These are phyloP conservation scores for Melipona beecheii DNA, from an alignment of 2,888 invertebrate species.

Conservation along the genomic window DNA sequence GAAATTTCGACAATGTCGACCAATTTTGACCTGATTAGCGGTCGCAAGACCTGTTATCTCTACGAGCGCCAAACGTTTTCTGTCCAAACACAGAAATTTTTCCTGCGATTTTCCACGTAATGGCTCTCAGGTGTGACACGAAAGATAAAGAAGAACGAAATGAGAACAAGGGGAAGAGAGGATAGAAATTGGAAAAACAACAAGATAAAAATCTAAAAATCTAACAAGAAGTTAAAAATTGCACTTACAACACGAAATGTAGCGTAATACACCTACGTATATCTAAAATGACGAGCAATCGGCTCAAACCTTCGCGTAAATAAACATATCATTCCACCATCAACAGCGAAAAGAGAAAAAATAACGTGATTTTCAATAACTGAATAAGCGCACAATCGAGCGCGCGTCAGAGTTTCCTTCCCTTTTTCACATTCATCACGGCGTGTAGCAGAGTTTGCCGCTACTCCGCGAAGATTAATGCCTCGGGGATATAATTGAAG, in stretches of 20 bases:
- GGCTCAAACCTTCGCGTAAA: too few relatives aligned
- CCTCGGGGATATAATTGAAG: slow-evolving; percentile 56
- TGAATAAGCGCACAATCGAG: not conserved
- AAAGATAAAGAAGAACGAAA: not conserved
- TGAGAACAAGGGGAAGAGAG: fast-evolving
- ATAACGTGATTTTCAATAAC: not conserved
- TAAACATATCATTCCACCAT: too few relatives aligned
- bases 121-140: too few relatives aligned
- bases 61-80: not conserved
- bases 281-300: too few relatives aligned
- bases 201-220: too few relatives aligned
- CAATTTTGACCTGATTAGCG: slow-evolving; percentile 47
- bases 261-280: too few relatives aligned
- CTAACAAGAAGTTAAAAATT: too few relatives aligned
- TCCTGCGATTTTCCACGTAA: too few relatives aligned
- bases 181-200: too few relatives aligned
- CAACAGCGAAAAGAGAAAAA: too few relatives aligned
- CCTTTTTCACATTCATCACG: slow-evolving; percentile 9
- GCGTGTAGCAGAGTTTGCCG: not conserved
- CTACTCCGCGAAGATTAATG: slow-evolving; percentile 50
- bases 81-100: slow-evolving; percentile 4
- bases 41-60: slow-evolving; percentile 19
- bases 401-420: not conserved
- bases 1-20: slow-evolving; percentile 43
- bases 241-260: too few relatives aligned